Conservation (phyloP, 30 jellyfish, hydroid and myxozoan species). For the Phacellophora camtschatica region DNA sequence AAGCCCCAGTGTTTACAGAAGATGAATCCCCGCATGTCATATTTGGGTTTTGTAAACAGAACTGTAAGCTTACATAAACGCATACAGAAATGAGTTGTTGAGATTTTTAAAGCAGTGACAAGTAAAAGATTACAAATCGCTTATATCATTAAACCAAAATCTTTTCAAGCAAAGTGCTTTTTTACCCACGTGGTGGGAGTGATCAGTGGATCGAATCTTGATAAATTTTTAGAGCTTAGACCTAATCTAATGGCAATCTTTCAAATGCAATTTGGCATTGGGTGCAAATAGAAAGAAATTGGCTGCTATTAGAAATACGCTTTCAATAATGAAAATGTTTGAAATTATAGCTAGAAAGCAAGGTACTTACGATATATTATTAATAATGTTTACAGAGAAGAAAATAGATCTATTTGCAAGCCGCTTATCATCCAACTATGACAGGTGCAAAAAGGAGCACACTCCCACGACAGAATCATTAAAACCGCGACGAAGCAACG, state of each 20-base stretch:
- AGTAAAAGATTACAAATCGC: no score
- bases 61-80: no score
- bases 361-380: conserved; percentile 13
- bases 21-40: no score
- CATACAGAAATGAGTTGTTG: no score
- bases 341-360: neutral
- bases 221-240: no score
- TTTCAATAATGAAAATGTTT: neutral
- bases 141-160: no score
- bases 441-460: conserved; percentile 44
- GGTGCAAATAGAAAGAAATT: conserved; percentile 16
- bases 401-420: conserved; percentile 37
- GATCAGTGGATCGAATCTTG: no score
- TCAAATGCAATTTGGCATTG: neutral
- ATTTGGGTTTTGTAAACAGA: no score
- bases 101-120: no score
- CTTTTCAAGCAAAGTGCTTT: no score
- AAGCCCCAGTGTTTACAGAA: no score
- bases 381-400: conserved; percentile 41
- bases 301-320: neutral
- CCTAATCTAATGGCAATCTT: neutral
- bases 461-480: conserved; percentile 17
- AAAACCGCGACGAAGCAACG: neutral
- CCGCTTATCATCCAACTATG: conserved; percentile 21
- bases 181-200: no score